Conservation (phyloP, 2,113 vertebrate genomes). For the Dicaeum eximium region DNA sequence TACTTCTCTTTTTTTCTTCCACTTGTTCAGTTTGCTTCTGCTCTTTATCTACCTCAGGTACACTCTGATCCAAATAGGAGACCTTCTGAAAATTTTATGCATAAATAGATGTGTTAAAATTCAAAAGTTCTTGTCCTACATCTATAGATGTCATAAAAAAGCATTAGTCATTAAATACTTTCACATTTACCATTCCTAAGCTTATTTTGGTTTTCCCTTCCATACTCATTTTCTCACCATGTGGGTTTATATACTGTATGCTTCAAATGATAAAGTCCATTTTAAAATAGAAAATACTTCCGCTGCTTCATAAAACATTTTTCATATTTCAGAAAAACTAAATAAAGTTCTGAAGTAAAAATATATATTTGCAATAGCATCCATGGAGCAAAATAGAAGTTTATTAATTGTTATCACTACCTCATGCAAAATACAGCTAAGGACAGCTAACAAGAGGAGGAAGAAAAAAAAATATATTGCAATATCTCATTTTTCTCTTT, state of each 20-base stretch:
- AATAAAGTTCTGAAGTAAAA: slow-evolving; percentile 4
- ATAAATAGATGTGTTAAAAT: background rate
- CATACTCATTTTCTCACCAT: background rate
- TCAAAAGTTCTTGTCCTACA: background rate
- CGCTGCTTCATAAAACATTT: background rate
- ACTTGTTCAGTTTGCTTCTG: slow-evolving; percentile 55
- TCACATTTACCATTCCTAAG: background rate
- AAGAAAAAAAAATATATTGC: background rate
- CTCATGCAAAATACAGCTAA: background rate
- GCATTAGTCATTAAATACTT: background rate
- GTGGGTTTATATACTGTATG: background rate
- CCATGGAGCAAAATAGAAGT: background rate
- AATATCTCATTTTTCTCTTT: background rate
- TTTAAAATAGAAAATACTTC: background rate
- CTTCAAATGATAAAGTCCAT: background rate
- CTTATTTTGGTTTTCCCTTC: background rate
- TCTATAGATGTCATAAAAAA: background rate
- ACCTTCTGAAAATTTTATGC: slow-evolving; percentile 57
- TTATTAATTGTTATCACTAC: background rate
- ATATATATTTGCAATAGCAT: background rate
- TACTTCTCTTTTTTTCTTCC: background rate
- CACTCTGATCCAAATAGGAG: background rate
- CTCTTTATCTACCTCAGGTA: slow-evolving; percentile 30
- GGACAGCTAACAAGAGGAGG: background rate
- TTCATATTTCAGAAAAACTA: background rate